These are phyloP conservation scores for Orthonyx spaldingii DNA, from an alignment of 2,113 vertebrate species.

Conservation along the genomic window DNA sequence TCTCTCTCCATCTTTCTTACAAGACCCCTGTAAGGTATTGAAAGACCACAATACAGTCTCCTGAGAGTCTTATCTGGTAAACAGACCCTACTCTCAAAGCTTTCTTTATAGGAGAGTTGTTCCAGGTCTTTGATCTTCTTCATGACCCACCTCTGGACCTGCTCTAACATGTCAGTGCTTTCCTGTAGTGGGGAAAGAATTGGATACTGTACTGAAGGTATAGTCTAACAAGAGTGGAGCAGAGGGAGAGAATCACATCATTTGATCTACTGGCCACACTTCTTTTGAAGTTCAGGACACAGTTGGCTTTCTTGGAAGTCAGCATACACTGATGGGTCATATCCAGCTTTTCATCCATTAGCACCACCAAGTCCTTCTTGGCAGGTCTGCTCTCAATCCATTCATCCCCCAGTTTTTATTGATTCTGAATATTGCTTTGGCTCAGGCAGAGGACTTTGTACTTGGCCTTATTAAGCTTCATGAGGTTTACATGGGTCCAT, in stretches of 20 bases:
- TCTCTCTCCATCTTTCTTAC: neutral
- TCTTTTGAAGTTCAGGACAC: neutral
- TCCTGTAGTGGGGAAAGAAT: neutral
- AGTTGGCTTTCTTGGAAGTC: neutral
- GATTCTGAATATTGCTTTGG: neutral
- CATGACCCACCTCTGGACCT: neutral
- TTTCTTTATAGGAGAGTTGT: neutral
- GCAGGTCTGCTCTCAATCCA: neutral
- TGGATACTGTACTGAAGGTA: neutral
- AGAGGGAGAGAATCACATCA: neutral
- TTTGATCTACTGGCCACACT: neutral
- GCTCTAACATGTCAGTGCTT: fast-evolving
- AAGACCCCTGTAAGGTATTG: neutral
- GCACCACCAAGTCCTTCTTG: neutral
- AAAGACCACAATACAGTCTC: neutral
- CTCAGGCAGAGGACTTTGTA: neutral
- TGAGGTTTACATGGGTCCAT: neutral
- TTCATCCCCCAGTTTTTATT: neutral
- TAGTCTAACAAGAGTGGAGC: neutral
- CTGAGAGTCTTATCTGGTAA: neutral
- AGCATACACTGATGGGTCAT: fast-evolving
- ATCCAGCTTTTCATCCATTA: neutral
- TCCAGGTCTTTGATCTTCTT: neutral
- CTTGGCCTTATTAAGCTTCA: neutral
- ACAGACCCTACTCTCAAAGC: fast-evolving